Evolutionary conservation across 2,888 invertebrate species (phyloP).

Genomic region (Tetragonula carbonaria): DNA sequence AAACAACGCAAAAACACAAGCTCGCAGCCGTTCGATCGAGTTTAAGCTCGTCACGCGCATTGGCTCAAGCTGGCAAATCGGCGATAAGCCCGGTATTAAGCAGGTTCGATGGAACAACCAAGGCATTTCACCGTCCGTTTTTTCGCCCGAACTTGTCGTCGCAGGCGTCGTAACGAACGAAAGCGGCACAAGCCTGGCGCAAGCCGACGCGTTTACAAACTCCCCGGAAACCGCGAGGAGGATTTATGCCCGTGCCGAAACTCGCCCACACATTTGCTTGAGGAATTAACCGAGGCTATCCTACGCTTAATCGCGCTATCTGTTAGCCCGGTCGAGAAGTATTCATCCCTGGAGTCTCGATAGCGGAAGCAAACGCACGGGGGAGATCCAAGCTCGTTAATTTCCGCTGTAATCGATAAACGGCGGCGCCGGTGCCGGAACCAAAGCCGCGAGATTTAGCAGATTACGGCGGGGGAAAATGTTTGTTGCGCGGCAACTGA

Average conservation of each 20-base stretch:
- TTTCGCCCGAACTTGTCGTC: neutral
- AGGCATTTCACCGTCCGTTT: constrained; percentile 19
- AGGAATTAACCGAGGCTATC: constrained; percentile 40
- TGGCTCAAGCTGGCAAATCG: constrained; percentile 8
- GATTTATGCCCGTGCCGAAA: constrained; percentile 34
- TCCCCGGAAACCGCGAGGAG: neutral
- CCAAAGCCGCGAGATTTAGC: constrained; percentile 7
- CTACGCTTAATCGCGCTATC: constrained; percentile 41
- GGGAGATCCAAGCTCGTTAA: constrained; percentile 33
- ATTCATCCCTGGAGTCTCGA: constrained; percentile 29
- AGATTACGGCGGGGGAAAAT: neutral
- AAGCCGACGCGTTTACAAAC: neutral
- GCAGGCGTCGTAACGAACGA: neutral
- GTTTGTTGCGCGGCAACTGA: neutral
- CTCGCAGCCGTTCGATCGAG: neutral
- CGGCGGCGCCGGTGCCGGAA: too few species aligned
- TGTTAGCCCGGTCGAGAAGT: constrained; percentile 29
- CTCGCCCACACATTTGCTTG: constrained; percentile 47
- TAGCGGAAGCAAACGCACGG: constrained; percentile 18
- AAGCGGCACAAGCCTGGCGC: neutral
- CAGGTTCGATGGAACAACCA: constrained; percentile 25
- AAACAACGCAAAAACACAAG: neutral
- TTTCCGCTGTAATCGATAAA: constrained; percentile 35
- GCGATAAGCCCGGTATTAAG: constrained; percentile 37
- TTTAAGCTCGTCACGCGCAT: neutral